Base-by-base conservation (phyloP, 1,140 invertebrate genomes). In the Phortica variegata region DNA sequence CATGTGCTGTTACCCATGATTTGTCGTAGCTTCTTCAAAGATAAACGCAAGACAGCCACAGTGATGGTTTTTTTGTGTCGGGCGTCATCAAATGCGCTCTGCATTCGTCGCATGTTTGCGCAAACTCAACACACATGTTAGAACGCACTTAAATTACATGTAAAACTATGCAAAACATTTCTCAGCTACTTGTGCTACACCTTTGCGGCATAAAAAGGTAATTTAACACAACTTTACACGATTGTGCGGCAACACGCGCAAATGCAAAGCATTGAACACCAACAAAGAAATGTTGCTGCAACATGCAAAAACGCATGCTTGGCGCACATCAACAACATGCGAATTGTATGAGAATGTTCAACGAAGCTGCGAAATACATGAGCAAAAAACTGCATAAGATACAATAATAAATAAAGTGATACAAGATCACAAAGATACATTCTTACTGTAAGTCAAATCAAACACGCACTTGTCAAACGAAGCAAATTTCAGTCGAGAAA, bases 301-400 rank as follows among this genome's bases (percentile, higher is more conserved):
- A 54, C 53, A 69, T 68, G 63, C 62, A 62, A 66, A 60, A 56
- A 47, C 54, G 61, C 62, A 56, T 65, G 62, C 59, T 58, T 53
- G 49, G 43, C 45, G 29, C 39, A 40, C 53, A 47, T 48, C 49
- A 49, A 36, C 49, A 47, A 31, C 21, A 41, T 52, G 18, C 20
- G n/a, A n/a, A n/a, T n/a, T n/a, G n/a, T 37, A 32, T 32, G 52
- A 56, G 48, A 34, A 44, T n/a, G 42, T 12, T 19, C 10, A 13
- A 40, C 19, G 17, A 21, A 38, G 43, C 16, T 29, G 6, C 26
- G 12, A 12, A 7, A 29, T 29, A 12, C 6, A 12, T 29, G 6
- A 12, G 26, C 26, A 7, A 6, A 6, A 12, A 29, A 6, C 12
- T 6, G 6, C 26, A 29, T 6, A 6, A 29, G 12, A 29, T 29